A percentile compares a stretch with the other conserved stretches of the same genome.
These are phyloP conservation scores for Bovichtus diacanthus DNA, from an alignment of 2,797 vertebrate genomes.

Conservation along the genomic window DNA sequence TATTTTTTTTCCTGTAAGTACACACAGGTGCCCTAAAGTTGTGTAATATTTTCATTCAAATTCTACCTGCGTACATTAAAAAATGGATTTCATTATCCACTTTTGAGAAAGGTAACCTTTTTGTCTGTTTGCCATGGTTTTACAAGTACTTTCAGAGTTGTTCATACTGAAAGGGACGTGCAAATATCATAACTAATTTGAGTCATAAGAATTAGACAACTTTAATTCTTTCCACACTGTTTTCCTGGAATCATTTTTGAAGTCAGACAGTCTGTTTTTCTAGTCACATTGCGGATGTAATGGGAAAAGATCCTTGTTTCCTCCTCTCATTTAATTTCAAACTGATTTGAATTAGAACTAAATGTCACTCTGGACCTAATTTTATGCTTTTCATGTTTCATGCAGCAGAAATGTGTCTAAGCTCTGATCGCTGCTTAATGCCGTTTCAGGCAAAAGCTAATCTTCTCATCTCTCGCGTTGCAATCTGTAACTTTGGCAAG, in stretches of 20 bases:
- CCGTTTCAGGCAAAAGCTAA: slow-evolving; percentile 20
- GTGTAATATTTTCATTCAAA: not conserved
- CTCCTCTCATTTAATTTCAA: slow-evolving; percentile 3
- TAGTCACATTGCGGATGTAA: not conserved
- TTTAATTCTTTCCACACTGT: slow-evolving; percentile 12
- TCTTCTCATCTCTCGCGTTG: slow-evolving; percentile 30
- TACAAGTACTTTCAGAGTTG: not conserved
- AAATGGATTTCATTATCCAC: not conserved
- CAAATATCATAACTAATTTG: not conserved
- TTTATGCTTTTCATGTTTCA: slow-evolving; percentile 11
- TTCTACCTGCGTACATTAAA: not conserved
- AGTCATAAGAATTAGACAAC: not conserved
- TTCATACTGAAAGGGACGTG: not conserved
- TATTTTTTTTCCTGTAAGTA: not conserved
- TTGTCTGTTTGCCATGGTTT: not conserved
- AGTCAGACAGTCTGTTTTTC: not conserved
- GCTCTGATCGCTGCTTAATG: slow-evolving; percentile 11
- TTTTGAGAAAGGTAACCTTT: not conserved
- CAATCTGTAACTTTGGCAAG: slow-evolving; percentile 34
- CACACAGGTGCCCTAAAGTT: not conserved
- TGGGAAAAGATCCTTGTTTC: not conserved
- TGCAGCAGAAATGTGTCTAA: slow-evolving; percentile 2
- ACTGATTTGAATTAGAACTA: slow-evolving; percentile 23
- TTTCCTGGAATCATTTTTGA: slow-evolving; percentile 37
- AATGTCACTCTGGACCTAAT: slow-evolving; percentile 10